These are phyloP conservation scores for Tigriopus californicus DNA, from an alignment of 2,888 invertebrate genomes.

Conservation along the genomic window DNA sequence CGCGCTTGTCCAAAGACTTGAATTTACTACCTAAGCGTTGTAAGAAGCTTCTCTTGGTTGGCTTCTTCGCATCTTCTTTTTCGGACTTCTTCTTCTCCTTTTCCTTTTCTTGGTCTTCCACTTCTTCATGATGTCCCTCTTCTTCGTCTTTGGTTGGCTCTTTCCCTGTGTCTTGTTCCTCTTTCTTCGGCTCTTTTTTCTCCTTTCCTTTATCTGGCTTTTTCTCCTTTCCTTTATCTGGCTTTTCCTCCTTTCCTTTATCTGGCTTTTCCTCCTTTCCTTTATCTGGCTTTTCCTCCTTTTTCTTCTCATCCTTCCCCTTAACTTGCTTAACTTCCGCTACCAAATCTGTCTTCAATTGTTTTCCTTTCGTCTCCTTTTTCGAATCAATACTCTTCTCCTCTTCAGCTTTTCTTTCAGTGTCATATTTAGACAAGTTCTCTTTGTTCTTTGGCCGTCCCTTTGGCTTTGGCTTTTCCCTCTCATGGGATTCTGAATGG, in stretches of 20 bases:
- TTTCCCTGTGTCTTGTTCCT: background rate
- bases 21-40: too few relatives aligned
- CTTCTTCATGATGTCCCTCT: background rate
- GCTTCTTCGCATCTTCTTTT: too few relatives aligned
- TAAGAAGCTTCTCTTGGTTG: too few relatives aligned
- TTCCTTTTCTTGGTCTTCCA: background rate
- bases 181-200: background rate
- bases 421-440: background rate
- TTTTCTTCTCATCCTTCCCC: background rate
- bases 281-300: background rate
- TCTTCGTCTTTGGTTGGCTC: background rate
- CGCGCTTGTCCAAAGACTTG: too few relatives aligned
- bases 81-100: too few relatives aligned
- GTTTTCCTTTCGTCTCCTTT: background rate
- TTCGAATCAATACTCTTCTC: background rate
- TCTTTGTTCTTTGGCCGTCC: background rate
- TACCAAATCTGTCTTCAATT: background rate
- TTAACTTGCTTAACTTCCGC: background rate
- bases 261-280: background rate
- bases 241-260: background rate
- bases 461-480: too few relatives aligned
- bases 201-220: background rate
- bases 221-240: background rate
- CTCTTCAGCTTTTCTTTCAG: background rate
- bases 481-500: too few relatives aligned